Conservation (phyloP, 2,797 vertebrate species). For the Leuciscus waleckii region DNA sequence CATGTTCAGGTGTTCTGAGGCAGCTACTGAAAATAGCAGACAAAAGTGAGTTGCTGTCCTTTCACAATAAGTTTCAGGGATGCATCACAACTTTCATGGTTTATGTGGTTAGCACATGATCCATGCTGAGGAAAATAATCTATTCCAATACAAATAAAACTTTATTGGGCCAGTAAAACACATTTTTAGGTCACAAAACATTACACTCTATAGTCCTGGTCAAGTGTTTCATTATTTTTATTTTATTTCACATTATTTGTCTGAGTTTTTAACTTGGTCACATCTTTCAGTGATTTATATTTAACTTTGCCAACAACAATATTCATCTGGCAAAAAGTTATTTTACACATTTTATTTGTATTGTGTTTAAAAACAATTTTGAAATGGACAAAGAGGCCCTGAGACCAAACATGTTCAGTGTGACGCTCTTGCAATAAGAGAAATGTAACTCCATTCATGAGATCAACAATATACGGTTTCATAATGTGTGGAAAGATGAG, state of each 20-base stretch:
- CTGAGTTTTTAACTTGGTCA: not conserved
- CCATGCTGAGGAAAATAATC: not conserved
- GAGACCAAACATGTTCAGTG: not conserved
- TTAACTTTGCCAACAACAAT: not conserved
- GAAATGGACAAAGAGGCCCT: not conserved
- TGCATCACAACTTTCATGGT: not conserved
- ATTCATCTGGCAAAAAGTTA: not conserved
- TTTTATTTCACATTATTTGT: not conserved
- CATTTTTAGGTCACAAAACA: not conserved
- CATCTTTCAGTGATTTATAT: not conserved
- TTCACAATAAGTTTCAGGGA: not conserved
- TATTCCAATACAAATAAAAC: not conserved
- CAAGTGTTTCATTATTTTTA: not conserved
- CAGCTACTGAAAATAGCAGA: not conserved
- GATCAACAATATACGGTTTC: not conserved
- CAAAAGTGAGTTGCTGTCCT: not conserved
- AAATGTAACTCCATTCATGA: not conserved
- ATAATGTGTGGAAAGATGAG: slow-evolving; percentile 29
- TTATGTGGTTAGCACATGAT: not conserved
- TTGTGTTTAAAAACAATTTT: not conserved
- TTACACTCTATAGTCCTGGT: not conserved
- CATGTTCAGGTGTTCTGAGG: not conserved
- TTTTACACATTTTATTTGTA: not conserved
- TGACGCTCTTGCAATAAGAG: not conserved
- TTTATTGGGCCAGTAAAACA: not conserved